These are phyloP conservation scores for Zygogramma bicolorata DNA, from an alignment of 2,888 invertebrate genomes.

Conservation along the genomic window DNA sequence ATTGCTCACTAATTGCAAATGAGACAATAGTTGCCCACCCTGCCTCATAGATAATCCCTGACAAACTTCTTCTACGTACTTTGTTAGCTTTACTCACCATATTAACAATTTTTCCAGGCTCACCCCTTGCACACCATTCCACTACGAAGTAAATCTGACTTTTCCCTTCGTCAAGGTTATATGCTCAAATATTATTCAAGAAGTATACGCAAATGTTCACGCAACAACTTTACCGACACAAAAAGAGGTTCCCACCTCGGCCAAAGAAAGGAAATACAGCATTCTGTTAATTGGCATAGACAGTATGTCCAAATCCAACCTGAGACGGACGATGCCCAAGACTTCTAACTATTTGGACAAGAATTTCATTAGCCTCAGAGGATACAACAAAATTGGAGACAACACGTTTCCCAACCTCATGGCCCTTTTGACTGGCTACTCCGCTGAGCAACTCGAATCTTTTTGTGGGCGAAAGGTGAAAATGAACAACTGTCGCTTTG, in stretches of 20 bases:
- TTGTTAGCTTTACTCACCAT: too few relatives aligned
- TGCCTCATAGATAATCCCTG: too few relatives aligned
- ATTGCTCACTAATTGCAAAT: too few relatives aligned
- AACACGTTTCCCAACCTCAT: slow-evolving; percentile 93
- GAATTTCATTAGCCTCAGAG: slow-evolving; percentile 61
- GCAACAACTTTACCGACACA: slow-evolving; percentile 59
- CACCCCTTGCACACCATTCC: slow-evolving; percentile 29
- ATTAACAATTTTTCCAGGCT: slow-evolving; percentile 61
- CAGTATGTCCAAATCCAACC: slow-evolving; percentile 84
- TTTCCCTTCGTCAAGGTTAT: slow-evolving; percentile 31
- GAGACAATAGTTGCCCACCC: too few relatives aligned
- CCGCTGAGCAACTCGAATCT: slow-evolving; percentile 63
- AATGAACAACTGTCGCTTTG: slow-evolving; percentile 79
- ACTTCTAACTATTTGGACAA: slow-evolving; percentile 76
- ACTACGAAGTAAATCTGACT: slow-evolving; percentile 26
- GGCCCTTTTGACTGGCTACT: slow-evolving; percentile 81
- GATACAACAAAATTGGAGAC: slow-evolving; percentile 79
- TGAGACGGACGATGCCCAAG: slow-evolving; percentile 80
- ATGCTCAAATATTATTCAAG: slow-evolving; percentile 18
- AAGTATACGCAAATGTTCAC: slow-evolving; percentile 70
- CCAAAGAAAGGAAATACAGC: slow-evolving; percentile 67
- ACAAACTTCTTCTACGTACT: too few relatives aligned
- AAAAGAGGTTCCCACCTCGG: slow-evolving; percentile 39
- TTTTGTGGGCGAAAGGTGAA: slow-evolving; percentile 68
- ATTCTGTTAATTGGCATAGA: slow-evolving; percentile 87